These are phyloP conservation scores for Pseudomyrmex concolor DNA, from an alignment of 1,140 invertebrate species.

Conservation along the genomic window DNA sequence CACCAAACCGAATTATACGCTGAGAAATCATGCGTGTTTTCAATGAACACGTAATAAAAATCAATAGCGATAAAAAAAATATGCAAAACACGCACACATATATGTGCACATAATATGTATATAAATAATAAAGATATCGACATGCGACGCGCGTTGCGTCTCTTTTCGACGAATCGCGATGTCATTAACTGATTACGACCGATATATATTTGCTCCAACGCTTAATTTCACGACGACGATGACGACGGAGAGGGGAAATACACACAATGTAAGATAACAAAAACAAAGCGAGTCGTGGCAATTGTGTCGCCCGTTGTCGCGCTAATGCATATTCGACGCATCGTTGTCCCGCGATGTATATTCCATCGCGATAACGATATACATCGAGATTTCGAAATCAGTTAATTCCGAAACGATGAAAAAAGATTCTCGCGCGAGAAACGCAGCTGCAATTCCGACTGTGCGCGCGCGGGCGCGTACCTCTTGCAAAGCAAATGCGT, in stretches of 20 bases:
- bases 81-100: no score
- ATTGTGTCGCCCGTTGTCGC: neutral
- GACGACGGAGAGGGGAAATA: conserved; percentile 23
- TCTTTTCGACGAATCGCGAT: conserved; percentile 11
- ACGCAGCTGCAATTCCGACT: neutral
- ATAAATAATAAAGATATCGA: no score
- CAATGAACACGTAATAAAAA: no score
- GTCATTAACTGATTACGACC: conserved; percentile 38
- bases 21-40: no score
- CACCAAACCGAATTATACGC: no score
- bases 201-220: conserved; percentile 23
- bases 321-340: neutral
- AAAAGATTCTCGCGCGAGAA: neutral
- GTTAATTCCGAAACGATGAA: conserved; percentile 40
- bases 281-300: neutral
- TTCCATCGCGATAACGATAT: neutral
- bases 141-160: neutral
- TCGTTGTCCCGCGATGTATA: neutral
- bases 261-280: neutral
- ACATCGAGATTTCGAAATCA: conserved; percentile 4
- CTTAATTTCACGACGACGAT: conserved; percentile 13
- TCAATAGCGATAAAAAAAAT: no score
- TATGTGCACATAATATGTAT: no score
- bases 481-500: conserved; percentile 24
- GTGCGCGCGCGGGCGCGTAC: no score